A percentile compares a stretch with the other conserved stretches of the same genome.
Evolutionary conservation across 2,113 vertebrate genomes (phyloP).

Genomic region (Copsychus sechellarum): DNA sequence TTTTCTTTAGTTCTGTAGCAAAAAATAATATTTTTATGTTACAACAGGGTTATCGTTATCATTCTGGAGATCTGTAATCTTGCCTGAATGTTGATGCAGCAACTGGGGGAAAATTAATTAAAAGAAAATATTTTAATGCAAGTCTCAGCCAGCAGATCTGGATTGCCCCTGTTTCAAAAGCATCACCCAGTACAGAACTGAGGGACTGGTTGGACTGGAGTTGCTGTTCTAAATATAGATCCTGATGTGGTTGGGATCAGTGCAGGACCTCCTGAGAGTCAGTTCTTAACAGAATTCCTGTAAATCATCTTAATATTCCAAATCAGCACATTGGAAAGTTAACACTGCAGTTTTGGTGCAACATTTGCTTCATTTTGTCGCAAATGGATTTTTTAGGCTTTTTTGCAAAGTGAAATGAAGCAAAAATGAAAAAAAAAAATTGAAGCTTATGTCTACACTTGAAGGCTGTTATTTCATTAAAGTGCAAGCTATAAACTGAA

Average conservation of each 20-base stretch:
- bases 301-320: not conserved
- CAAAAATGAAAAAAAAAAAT: not conserved
- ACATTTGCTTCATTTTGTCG: rapidly evolving
- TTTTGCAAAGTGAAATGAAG: not conserved
- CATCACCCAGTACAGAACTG: not conserved
- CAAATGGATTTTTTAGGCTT: not conserved
- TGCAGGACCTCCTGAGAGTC: not conserved
- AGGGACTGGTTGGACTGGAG: not conserved
- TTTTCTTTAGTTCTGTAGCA: not conserved
- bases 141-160: not conserved
- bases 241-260: not conserved
- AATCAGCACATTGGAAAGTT: not conserved
- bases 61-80: not conserved
- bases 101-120: not conserved
- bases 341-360: not conserved
- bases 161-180: not conserved
- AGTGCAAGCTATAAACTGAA: not conserved
- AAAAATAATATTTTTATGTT: not conserved
- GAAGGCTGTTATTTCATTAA: not conserved
- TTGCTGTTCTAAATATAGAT: not conserved
- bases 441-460: not conserved
- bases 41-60: not conserved
- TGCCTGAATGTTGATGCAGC: not conserved
- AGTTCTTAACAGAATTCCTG: not conserved
- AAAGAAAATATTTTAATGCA: not conserved